These are phyloP conservation scores for Oxyruncus cristatus DNA, from an alignment of 2,113 vertebrate genomes.

Conservation along the genomic window DNA sequence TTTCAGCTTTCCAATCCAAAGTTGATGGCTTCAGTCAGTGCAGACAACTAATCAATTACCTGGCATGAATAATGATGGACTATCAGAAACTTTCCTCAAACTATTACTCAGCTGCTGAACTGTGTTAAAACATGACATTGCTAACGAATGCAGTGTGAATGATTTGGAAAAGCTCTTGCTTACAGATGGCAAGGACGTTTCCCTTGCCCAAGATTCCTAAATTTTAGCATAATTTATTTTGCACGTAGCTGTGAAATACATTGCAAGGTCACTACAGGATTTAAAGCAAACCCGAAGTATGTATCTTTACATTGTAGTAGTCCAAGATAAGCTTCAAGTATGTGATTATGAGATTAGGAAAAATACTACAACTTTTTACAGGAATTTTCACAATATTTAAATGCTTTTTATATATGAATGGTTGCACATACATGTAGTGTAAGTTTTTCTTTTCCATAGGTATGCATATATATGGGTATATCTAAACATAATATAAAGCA, in stretches of 20 bases:
- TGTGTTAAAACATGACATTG: background rate
- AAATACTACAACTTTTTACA: background rate
- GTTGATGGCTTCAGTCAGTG: background rate
- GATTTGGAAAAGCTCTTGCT: background rate
- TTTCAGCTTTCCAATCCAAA: background rate
- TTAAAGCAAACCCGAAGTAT: background rate
- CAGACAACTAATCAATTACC: background rate
- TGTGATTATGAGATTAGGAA: background rate
- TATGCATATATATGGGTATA: background rate
- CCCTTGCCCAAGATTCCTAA: background rate
- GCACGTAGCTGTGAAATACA: background rate
- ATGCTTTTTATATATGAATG: background rate
- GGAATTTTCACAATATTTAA: background rate
- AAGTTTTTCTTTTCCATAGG: background rate
- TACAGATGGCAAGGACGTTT: background rate
- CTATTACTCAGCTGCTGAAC: background rate
- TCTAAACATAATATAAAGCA: background rate
- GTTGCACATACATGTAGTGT: rapidly evolving
- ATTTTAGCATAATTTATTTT: background rate
- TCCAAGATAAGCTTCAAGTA: background rate
- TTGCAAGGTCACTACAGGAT: background rate
- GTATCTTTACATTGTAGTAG: background rate
- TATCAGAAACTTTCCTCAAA: background rate
- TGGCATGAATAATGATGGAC: background rate
- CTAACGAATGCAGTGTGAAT: background rate